phyloP scores from a whole-genome alignment of 1,140 invertebrate genomes.

The Carposina sasakii region DNA sequence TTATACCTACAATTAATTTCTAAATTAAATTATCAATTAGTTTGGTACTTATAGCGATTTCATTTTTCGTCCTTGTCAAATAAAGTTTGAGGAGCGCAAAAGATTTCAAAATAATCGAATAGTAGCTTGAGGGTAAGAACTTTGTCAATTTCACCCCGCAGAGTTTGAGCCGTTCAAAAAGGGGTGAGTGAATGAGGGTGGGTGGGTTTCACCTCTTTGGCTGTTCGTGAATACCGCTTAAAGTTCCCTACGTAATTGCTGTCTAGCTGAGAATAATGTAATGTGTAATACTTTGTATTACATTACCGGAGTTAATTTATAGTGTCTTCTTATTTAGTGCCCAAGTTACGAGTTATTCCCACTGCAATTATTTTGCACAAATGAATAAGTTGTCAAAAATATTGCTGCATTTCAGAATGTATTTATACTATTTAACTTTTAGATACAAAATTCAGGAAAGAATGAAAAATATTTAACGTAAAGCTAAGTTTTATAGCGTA shows the following conservation, averaged over 20 bases:
- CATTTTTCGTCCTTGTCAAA: slow-evolving; percentile 40
- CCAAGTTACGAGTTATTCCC: slow-evolving; percentile 40
- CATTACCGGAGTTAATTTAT: slow-evolving; percentile 67
- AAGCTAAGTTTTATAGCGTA: neutral
- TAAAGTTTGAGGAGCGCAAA: slow-evolving; percentile 42
- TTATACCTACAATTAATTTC: too few relatives aligned
- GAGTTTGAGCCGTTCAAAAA: slow-evolving; percentile 42
- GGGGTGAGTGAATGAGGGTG: slow-evolving; percentile 35
- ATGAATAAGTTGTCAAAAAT: too few relatives aligned
- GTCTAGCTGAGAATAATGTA: slow-evolving; percentile 67
- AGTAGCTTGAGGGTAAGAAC: slow-evolving; percentile 43
- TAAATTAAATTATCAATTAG: too few relatives aligned
- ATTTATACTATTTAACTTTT: neutral
- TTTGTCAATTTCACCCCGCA: slow-evolving; percentile 54
- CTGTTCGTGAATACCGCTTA: slow-evolving; percentile 60
- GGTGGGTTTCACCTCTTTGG: slow-evolving; percentile 33
- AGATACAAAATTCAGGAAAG: neutral
- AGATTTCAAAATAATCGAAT: slow-evolving; percentile 59
- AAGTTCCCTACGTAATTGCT: slow-evolving; percentile 65
- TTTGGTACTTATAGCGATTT: slow-evolving; percentile 12
- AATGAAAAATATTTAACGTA: neutral
- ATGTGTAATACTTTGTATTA: slow-evolving; percentile 70
- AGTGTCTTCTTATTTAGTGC: slow-evolving; percentile 61
- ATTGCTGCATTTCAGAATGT: neutral
- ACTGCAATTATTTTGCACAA: slow-evolving; percentile 1